Percentiles rank a stretch among this genome's conserved stretches.
phyloP scores from a whole-genome alignment of 2,113 vertebrate genomes.

The Myodes glareolus region DNA sequence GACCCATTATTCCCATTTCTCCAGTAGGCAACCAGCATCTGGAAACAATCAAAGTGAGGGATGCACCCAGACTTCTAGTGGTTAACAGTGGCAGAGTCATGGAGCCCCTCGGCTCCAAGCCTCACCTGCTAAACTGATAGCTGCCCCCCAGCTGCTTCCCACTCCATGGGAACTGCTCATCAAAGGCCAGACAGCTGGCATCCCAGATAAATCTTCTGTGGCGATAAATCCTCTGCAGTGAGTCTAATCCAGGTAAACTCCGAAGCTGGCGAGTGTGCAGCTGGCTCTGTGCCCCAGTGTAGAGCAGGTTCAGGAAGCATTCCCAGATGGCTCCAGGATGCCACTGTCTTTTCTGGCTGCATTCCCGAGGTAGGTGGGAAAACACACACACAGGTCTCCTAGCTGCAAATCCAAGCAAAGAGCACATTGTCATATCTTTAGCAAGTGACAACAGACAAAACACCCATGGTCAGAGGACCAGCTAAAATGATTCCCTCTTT shows the following conservation, averaged over 20 bases:
- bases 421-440: slow-evolving; percentile 66
- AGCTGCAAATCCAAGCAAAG: slow-evolving; percentile 75
- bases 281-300: slow-evolving; percentile 61
- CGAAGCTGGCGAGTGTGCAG: slow-evolving; percentile 36
- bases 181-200: background rate
- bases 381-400: slow-evolving; percentile 60
- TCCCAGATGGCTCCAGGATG: slow-evolving; percentile 75
- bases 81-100: background rate
- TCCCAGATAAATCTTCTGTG: slow-evolving; percentile 42
- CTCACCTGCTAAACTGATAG: background rate
- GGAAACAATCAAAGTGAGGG: background rate
- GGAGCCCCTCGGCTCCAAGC: background rate
- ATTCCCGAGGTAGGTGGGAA: slow-evolving; percentile 70
- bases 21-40: background rate
- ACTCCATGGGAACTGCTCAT: background rate
- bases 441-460: slow-evolving; percentile 66
- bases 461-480: background rate
- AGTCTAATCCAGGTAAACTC: slow-evolving; percentile 69
- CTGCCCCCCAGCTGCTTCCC: background rate
- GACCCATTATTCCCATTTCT: background rate
- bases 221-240: background rate
- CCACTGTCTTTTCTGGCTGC: slow-evolving; percentile 69
- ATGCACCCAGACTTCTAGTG: background rate
- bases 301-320: slow-evolving; percentile 66
- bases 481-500: slow-evolving; percentile 15